Base-by-base conservation (phyloP, 2,797 vertebrate genomes). In the Setipinna tenuifilis region DNA sequence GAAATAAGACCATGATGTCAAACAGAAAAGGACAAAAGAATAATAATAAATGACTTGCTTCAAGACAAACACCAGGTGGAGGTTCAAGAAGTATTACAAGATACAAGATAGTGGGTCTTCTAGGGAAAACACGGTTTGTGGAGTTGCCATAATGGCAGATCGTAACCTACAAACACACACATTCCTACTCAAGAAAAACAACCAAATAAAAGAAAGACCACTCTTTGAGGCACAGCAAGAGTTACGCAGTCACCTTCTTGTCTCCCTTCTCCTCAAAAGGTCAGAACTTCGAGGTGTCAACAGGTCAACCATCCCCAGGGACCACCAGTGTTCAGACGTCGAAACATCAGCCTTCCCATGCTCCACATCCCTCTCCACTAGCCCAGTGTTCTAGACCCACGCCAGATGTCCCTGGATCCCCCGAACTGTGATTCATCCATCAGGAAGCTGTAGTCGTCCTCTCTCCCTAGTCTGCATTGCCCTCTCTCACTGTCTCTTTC, bases 381-480 rank as follows among this genome's bases (percentile, higher is more conserved):
- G 31, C 19, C 16, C 35, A n/a, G 35, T 1, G 17, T 41, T 78
- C 71, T 14, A 78, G 61, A 65, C n/a, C 61, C n/a, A 44, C 46
- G 65, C 86, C 78, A 87, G 59, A 57, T 57, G 41, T 61, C 83
- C 68, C 46, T 2, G 21, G 81, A 59, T 82, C 57, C 61, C 58
- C 81, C 48, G 35, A 6, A 21, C 35, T 19, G 48, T 82, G 62
- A 81, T 50, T n/a, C 71, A 81, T 71, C 84, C n/a, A 54, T 48
- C 71, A 81, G 85, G 65, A 81, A 78, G 82, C 82, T 9, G 23
- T n/a, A 23, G 23, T 85, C 81, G 1, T 50, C 65, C 83, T 80
- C 82, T 78, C 83, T 82, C 83, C 11, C 83, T 61, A 11, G 11
- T 80, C 71, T 81, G 6, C 57, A 75, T 41, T 41, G 28, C 41